Conservation (phyloP, 2,797 vertebrate genomes). For the Ficedula albicollis region DNA sequence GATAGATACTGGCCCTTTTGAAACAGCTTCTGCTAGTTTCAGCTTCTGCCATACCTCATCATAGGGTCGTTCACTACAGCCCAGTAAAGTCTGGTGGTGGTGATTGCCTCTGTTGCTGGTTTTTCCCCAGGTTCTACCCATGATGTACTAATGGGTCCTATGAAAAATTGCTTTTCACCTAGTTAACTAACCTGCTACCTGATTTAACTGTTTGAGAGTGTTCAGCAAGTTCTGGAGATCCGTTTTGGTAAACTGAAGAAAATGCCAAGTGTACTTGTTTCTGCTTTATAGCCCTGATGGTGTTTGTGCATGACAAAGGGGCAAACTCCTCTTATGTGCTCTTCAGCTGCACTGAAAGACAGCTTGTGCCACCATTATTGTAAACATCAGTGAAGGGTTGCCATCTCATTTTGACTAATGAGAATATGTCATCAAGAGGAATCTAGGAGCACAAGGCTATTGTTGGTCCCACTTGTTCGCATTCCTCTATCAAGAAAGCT, state of each 20-base stretch:
- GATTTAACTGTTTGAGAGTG: not conserved
- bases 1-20: not conserved
- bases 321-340: not conserved
- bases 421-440: slow-evolving; percentile 4
- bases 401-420: not conserved
- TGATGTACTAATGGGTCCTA: not conserved
- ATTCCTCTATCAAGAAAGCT: slow-evolving; percentile 4
- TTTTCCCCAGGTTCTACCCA: not conserved
- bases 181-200: not conserved
- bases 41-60: not conserved
- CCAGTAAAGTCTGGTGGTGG: not conserved
- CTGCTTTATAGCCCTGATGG: not conserved
- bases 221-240: not conserved
- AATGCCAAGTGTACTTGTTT: not conserved
- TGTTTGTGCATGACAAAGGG: not conserved
- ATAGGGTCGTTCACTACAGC: not conserved
- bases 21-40: not conserved
- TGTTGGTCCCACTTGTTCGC: not conserved
- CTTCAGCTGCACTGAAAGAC: not conserved
- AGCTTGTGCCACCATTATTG: not conserved
- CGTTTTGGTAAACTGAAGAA: not conserved
- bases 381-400: not conserved
- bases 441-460: not conserved
- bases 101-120: not conserved
- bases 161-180: not conserved